These are phyloP conservation scores for Hyalella azteca DNA, from an alignment of 2,888 invertebrate genomes.

Conservation along the genomic window DNA sequence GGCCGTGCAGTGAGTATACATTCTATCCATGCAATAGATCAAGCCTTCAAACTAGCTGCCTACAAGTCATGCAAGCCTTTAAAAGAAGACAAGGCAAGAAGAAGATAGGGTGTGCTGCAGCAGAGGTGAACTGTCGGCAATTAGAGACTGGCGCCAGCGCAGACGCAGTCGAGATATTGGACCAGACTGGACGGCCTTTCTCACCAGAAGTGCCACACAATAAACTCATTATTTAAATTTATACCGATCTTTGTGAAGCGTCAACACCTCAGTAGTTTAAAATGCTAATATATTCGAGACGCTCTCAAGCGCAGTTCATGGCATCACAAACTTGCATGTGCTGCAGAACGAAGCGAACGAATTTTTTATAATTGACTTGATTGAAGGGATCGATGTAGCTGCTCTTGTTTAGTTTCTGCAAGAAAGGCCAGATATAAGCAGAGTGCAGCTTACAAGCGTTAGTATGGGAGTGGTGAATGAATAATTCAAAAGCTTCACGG, in stretches of 20 bases:
- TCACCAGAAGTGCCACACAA: slow-evolving; percentile 5
- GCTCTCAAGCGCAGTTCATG: background rate
- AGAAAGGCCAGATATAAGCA: background rate
- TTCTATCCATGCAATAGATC: background rate
- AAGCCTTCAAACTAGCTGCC: slow-evolving; percentile 9
- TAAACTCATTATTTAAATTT: slow-evolving; percentile 24
- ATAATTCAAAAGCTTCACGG: background rate
- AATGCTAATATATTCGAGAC: background rate
- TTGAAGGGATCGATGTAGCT: background rate
- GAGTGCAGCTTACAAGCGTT: background rate
- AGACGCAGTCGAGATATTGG: background rate
- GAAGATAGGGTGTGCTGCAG: background rate
- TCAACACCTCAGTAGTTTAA: background rate
- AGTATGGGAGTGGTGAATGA: slow-evolving; percentile 7
- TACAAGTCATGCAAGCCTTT: slow-evolving; percentile 4
- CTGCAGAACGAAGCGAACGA: background rate
- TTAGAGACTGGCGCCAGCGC: slow-evolving; percentile 8
- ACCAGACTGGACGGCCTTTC: slow-evolving; percentile 14
- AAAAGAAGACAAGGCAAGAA: background rate
- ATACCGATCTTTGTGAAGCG: slow-evolving; percentile 24
- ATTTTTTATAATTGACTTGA: background rate
- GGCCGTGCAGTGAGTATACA: background rate
- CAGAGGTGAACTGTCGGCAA: slow-evolving; percentile 8
- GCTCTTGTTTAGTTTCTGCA: background rate
- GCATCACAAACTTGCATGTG: background rate